Evolutionary conservation across 1,140 invertebrate species (phyloP).

Genomic region (Brachionus koreanus): DNA sequence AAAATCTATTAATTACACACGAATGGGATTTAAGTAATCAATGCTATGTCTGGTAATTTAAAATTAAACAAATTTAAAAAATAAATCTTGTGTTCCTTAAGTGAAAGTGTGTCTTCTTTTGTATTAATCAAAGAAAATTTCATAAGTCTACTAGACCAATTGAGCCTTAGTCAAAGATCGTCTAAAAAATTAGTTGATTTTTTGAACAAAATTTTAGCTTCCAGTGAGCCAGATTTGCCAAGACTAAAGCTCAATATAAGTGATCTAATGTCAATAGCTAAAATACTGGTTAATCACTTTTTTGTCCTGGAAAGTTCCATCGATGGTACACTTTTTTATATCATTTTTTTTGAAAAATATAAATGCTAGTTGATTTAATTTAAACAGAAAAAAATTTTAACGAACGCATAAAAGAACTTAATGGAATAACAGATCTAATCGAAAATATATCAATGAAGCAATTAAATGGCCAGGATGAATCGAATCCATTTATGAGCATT

Average conservation of each 20-base stretch:
- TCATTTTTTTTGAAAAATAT: too few species aligned
- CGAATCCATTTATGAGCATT: neutral
- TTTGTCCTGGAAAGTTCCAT: neutral
- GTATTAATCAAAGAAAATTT: neutral
- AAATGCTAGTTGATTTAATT: neutral
- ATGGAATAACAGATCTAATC: neutral
- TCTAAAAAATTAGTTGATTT: neutral
- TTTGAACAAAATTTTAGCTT: neutral
- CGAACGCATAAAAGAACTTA: neutral
- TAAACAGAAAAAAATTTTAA: neutral
- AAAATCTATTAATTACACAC: neutral
- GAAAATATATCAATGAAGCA: neutral
- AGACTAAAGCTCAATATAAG: neutral
- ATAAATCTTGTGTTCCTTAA: neutral
- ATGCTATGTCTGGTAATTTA: neutral
- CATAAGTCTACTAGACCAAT: neutral
- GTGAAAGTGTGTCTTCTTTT: neutral
- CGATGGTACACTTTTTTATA: constrained; percentile 2
- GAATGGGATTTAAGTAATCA: constrained; percentile 15
- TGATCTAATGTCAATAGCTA: neutral
- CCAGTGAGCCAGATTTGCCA: neutral
- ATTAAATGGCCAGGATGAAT: neutral
- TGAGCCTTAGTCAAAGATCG: neutral
- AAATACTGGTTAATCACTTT: neutral
- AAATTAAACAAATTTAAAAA: neutral